Percentiles rank a stretch among this genome's conserved stretches.
phyloP scores from a whole-genome alignment of 2,888 invertebrate species.

The Hipparchia semele region DNA sequence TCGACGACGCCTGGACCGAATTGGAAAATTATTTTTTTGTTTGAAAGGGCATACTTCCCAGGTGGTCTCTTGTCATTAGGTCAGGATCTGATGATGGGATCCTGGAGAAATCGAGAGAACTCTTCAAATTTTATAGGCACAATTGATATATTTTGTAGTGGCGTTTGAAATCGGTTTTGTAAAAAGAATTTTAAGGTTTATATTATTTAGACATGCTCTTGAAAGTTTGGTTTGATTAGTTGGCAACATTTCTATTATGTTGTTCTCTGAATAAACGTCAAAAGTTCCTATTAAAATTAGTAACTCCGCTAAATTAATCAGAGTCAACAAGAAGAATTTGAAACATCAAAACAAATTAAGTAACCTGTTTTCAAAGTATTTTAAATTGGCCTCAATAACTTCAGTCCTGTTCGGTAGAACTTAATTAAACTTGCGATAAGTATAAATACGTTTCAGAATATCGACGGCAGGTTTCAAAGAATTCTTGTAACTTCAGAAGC shows the following conservation, averaged over 20 bases:
- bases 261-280: neutral
- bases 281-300: neutral
- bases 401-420: slow-evolving; percentile 8
- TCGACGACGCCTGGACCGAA: no score
- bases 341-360: slow-evolving; percentile 9
- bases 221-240: no score
- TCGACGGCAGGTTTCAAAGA: slow-evolving; percentile 3
- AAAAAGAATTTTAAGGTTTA: no score
- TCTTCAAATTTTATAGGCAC: no score
- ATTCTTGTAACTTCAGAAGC: slow-evolving; percentile 5
- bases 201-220: no score
- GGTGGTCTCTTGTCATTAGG: no score
- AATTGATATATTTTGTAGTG: no score
- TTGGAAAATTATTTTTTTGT: no score
- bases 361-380: slow-evolving; percentile 18
- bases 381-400: slow-evolving; percentile 16
- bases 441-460: slow-evolving; percentile 4
- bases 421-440: slow-evolving; percentile 16
- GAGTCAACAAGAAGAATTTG: slow-evolving; percentile 5
- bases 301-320: neutral
- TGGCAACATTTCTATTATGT: neutral
- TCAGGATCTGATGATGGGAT: no score
- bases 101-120: no score
- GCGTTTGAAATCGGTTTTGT: no score
- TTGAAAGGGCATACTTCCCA: no score